Percentiles rank a stretch among this genome's conserved stretches.
phyloP scores from a whole-genome alignment of 1,140 invertebrate genomes.

The Mya arenaria region DNA sequence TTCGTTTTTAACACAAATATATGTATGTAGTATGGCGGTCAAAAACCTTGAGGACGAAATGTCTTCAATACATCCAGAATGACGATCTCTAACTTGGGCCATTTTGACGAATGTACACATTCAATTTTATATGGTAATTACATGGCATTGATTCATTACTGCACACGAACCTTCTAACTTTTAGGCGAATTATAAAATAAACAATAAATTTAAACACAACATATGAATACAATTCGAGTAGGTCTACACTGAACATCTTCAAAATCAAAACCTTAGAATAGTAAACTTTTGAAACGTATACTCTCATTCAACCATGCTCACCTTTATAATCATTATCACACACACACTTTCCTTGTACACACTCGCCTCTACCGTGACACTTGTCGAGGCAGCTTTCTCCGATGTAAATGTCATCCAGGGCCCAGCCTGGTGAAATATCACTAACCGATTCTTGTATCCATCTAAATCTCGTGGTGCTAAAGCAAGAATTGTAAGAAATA shows the following conservation, averaged over 20 bases:
- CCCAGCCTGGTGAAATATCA: constrained; percentile 74
- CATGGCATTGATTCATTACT: background rate
- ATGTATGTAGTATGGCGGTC: background rate
- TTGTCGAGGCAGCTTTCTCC: constrained; percentile 79
- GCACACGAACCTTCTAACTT: background rate
- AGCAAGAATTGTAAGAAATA: constrained; percentile 38
- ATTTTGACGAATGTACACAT: no score
- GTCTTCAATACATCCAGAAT: background rate
- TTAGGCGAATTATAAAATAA: background rate
- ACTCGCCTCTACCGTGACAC: constrained; percentile 81
- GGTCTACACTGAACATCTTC: background rate
- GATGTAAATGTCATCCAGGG: constrained; percentile 82
- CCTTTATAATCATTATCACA: constrained; percentile 80
- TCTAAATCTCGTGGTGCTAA: constrained; percentile 81
- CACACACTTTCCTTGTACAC: constrained; percentile 77
- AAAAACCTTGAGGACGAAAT: background rate
- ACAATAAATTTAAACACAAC: background rate
- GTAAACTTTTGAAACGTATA: no score
- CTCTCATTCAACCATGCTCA: constrained; percentile 47
- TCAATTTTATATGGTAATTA: background rate
- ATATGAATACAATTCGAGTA: background rate
- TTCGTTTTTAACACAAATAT: background rate
- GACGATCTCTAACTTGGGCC: no score
- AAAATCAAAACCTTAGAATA: no score
- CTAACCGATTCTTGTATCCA: constrained; percentile 79